Evolutionary conservation across 2,113 vertebrate species (phyloP), one percentile per base, ranked within the genome.

Genomic region (Lates calcarifer): DNA sequence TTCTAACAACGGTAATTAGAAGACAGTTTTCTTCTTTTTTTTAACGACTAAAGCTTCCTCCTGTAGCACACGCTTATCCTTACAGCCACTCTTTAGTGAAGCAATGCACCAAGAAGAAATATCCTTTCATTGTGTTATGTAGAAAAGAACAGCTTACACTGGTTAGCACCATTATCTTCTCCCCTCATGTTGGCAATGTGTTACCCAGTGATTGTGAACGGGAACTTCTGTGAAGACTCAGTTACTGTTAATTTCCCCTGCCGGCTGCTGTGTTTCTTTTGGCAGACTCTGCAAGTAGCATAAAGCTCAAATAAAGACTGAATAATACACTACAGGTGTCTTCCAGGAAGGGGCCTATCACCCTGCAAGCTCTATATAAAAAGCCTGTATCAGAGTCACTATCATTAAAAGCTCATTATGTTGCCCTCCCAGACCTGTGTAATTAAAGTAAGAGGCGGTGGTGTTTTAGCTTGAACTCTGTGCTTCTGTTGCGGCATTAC

Each of bases 1-100:
- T 67, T 91, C 65, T 45, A 77, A 90, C 78, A 64, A 79, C 7
- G 18, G 87, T 91, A 93, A 93, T 94, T 92, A 91, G 73, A 51
- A 74, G 65, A 70, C 61, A 13, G 71, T 90, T 87, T 82, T 73
- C 35, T 10, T 47, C 70, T 18, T 56, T 29, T 68, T 65, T 62
- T 55, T 49, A 20, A 53, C 67, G 22, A 60, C 53, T 47, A 49
- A 65, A 66, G 43, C 60, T 84, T 64, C 61, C 13, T 74, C 11
- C 37, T 79, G 31, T 35, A 22, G 51, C 15, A 26, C 31, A 57
- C 20, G 73, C 13, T 78, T 79, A 60, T 73, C 53, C 53, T 57
- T 53, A n/a, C 35, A 83, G 65, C 63, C 26, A 13, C 37, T 58
- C 0, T 18, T 67, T 49, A 82, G 61, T 64, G 12, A 64, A 70